A percentile compares a stretch with the other conserved stretches of the same genome.
Conservation (phyloP, 2,888 invertebrate genomes). For the Nomada hirtipes region DNA sequence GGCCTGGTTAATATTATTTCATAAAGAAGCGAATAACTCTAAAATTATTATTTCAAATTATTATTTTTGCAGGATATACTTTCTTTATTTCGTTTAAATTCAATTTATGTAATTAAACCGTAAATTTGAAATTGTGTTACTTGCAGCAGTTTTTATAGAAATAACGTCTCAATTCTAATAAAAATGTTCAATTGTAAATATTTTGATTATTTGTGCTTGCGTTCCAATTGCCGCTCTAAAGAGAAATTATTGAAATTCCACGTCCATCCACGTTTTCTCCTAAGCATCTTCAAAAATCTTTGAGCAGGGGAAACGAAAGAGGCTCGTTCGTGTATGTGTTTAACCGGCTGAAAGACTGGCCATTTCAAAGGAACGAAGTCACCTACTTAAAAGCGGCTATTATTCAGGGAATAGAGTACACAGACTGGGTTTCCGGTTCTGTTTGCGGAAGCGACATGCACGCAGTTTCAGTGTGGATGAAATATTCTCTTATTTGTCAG, state of each 20-base stretch:
- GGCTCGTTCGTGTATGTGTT: constrained; percentile 20
- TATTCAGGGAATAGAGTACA: constrained; percentile 35
- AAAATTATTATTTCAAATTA: no score
- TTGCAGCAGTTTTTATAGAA: no score
- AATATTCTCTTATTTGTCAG: constrained; percentile 19
- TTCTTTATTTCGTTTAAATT: no score
- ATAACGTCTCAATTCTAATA: no score
- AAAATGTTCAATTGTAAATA: no score
- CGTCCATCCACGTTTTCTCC: neutral
- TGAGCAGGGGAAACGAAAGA: constrained; percentile 12
- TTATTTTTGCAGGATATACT: no score
- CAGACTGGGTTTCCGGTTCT: constrained; percentile 30
- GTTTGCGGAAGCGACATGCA: constrained; percentile 26
- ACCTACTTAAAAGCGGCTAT: constrained; percentile 20
- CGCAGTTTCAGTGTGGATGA: neutral
- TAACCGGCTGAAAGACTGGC: constrained; percentile 6
- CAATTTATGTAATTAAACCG: no score
- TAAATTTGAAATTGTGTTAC: no score
- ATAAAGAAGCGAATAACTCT: no score
- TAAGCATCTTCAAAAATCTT: neutral
- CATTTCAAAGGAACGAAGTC: constrained; percentile 24
- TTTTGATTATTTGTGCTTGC: no score
- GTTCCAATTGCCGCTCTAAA: neutral
- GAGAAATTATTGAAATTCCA: neutral
- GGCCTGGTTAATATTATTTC: no score